Evolutionary conservation across 1,140 invertebrate species (phyloP).

Genomic region (Lepidurus packardi): DNA sequence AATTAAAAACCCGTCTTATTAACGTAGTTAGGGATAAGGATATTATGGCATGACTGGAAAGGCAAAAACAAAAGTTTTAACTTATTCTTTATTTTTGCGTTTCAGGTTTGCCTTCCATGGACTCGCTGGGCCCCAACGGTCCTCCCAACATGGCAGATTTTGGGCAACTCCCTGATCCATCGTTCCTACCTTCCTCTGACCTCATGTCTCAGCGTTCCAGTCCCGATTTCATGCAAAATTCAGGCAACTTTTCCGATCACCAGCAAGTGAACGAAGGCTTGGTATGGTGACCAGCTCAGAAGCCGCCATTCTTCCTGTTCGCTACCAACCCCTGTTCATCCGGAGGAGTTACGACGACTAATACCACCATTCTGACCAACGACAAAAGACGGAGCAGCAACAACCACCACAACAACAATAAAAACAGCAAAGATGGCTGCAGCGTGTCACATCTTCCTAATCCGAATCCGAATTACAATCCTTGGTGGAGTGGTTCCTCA

Average conservation of each 20-base stretch:
- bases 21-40: too few relatives aligned
- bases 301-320: conserved; percentile 22
- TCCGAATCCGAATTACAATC: not conserved
- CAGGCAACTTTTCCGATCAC: conserved; percentile 60
- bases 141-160: conserved; percentile 27
- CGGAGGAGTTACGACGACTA: not conserved
- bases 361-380: not conserved
- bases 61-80: not conserved
- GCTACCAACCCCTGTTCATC: not conserved
- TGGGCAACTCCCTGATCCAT: conserved; percentile 34
- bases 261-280: conserved; percentile 65
- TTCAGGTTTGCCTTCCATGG: conserved; percentile 7
- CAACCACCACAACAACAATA: not conserved
- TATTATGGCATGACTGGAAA: too few relatives aligned
- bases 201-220: conserved; percentile 42
- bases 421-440: too few relatives aligned
- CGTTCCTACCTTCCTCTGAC: conserved; percentile 39
- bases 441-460: not conserved
- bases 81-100: not conserved
- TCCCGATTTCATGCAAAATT: conserved; percentile 44
- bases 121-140: not conserved
- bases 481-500: too few relatives aligned
- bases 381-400: not conserved
- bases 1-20: too few relatives aligned
- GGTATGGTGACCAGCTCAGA: conserved; percentile 53